phyloP scores from a whole-genome alignment of 2,113 vertebrate genomes.

The Pardalotus punctatus region DNA sequence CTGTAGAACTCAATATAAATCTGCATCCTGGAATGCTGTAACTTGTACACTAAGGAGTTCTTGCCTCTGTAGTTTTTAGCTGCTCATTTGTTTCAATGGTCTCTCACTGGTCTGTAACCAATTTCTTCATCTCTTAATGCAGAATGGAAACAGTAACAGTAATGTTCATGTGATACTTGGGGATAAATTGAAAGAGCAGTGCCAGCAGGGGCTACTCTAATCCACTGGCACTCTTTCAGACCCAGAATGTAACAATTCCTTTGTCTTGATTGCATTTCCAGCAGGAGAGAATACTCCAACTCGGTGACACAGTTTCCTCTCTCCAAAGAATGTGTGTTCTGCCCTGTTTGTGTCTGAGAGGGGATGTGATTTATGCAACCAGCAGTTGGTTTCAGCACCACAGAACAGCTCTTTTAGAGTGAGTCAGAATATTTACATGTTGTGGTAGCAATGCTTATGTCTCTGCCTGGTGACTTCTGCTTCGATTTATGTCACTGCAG shows the following conservation, averaged over 20 bases:
- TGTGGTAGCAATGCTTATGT: slow-evolving; percentile 9
- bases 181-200: neutral
- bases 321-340: neutral
- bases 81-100: neutral
- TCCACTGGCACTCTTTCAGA: neutral
- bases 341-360: neutral
- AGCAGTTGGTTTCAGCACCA: slow-evolving; percentile 6
- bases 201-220: neutral
- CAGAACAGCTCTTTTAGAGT: slow-evolving; percentile 35
- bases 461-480: slow-evolving; percentile 42
- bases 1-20: neutral
- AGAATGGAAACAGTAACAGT: neutral
- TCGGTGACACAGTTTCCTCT: neutral
- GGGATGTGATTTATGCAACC: slow-evolving; percentile 16
- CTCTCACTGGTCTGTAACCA: neutral
- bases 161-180: neutral
- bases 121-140: neutral
- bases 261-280: neutral
- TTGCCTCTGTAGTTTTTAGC: neutral
- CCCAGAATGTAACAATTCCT: neutral
- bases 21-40: neutral
- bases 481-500: slow-evolving; percentile 58
- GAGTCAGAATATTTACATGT: slow-evolving; percentile 35
- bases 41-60: neutral
- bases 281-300: neutral